phyloP scores from a whole-genome alignment of 2,888 invertebrate species.

The Lochmaea capreae region DNA sequence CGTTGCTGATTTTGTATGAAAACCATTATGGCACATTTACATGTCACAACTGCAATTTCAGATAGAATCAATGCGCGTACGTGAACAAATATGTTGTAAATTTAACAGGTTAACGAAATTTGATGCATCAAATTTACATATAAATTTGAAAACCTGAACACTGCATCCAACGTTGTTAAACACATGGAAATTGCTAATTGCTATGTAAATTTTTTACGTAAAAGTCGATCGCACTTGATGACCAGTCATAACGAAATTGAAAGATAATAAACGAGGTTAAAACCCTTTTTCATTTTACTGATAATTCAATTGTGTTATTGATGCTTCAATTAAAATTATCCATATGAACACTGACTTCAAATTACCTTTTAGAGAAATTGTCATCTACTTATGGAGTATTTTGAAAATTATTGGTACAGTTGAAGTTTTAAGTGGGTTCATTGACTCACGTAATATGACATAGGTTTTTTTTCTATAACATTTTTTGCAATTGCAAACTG shows the following conservation, averaged over 20 bases:
- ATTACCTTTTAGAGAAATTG: too few species aligned
- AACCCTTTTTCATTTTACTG: too few species aligned
- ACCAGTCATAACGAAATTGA: conserved; percentile 18
- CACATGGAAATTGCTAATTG: conserved; percentile 22
- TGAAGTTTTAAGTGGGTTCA: too few species aligned
- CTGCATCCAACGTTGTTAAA: conserved; percentile 17
- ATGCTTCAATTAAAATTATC: too few species aligned
- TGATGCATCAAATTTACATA: conserved; percentile 41
- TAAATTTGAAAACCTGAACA: conserved; percentile 35
- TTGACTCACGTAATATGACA: too few species aligned
- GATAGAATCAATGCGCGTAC: conserved; percentile 41
- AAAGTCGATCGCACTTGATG: conserved; percentile 9
- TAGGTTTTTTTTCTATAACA: too few species aligned
- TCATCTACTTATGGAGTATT: too few species aligned
- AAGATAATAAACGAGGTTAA: conserved; percentile 27
- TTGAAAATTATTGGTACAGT: too few species aligned
- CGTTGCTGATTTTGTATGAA: conserved; percentile 20
- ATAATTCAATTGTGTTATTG: too few species aligned
- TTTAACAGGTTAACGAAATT: conserved; percentile 34
- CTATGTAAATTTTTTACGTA: conserved; percentile 37
- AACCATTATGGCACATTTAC: conserved; percentile 26
- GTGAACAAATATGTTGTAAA: conserved; percentile 30
- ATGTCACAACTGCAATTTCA: conserved; percentile 37
- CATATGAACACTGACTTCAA: too few species aligned
- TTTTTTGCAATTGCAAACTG: too few species aligned